Evolutionary conservation across 2,797 vertebrate species (phyloP), one percentile per base, ranked within the genome.

Genomic region (Antennarius maculatus): DNA sequence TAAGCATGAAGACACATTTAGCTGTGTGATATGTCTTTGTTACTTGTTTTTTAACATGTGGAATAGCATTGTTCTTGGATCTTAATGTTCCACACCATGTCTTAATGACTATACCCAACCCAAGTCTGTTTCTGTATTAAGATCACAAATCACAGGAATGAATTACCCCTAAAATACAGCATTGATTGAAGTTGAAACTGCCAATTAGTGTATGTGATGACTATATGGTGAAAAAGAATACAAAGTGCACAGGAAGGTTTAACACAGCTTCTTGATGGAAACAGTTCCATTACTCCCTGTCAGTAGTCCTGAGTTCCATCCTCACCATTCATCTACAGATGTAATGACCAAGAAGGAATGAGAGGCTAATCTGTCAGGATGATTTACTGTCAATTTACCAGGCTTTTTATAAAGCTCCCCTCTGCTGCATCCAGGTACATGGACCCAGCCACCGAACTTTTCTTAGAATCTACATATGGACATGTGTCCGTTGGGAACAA

Each of bases 311-410:
- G 73, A 79, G 79, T 75, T 59, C 80, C 50, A 61, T 82, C 75
- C 23, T 55, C 79, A 29, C 66, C 76, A 81, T 88, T 90, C 86
- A 86, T 87, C 87, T 83, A 52, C 29, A 12, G 63, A 61, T 42
- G 68, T 83, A 90, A 90, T 83, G 84, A 86, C 75, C 85, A 77
- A 79, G 74, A 84, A 89, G 85, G 82, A 83, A 79, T 80, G 83
- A 86, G 87, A 76, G 51, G 66, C 79, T 72, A 68, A 80, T 84
- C 79, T 87, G 88, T 86, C 89, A 87, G 65, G 61, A 79, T 91
- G 87, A 93, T 90, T 92, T 81, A 91, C 87, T 84, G 78, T 87
- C 89, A 89, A 80, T 87, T 86, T 83, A 71, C 31, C 23, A 6
- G 45, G 47, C 68, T 84, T 80, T 83, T 79, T 77, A 74, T 69